phyloP scores from a whole-genome alignment of 2,113 vertebrate genomes.

The Corythaixoides concolor region DNA sequence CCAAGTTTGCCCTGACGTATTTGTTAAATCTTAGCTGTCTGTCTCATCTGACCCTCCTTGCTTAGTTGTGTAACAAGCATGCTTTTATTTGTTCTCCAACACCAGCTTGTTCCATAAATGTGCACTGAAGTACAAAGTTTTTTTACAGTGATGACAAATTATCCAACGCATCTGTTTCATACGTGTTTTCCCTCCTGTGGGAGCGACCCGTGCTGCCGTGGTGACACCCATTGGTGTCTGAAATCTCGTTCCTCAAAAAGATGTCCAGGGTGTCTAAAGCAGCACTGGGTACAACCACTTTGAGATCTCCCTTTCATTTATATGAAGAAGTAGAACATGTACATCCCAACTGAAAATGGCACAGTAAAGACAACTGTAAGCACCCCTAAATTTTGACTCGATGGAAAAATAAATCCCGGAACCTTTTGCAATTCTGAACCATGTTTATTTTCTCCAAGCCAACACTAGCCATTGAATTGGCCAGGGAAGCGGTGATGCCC shows the following conservation, averaged over 20 bases:
- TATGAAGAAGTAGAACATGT: fast-evolving
- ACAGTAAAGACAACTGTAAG: not conserved
- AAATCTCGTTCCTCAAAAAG: not conserved
- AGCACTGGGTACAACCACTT: not conserved
- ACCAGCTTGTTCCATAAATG: slow-evolving; percentile 73
- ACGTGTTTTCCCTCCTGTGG: not conserved
- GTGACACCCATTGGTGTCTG: not conserved
- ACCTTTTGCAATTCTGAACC: not conserved
- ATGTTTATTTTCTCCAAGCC: fast-evolving
- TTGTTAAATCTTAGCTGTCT: slow-evolving; percentile 3
- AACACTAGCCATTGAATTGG: not conserved
- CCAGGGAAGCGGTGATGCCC: not conserved
- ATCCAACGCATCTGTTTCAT: slow-evolving; percentile 66
- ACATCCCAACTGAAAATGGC: not conserved
- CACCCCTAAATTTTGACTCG: not conserved
- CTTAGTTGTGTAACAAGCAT: slow-evolving; percentile 82
- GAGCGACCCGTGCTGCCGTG: not conserved
- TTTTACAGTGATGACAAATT: slow-evolving; percentile 87
- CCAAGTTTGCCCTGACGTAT: not conserved
- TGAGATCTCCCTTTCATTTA: not conserved
- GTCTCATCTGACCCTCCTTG: slow-evolving; percentile 52
- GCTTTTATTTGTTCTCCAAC: slow-evolving; percentile 71
- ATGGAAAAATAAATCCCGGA: not conserved
- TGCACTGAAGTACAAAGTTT: slow-evolving; percentile 69
- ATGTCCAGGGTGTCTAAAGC: not conserved